Base-by-base conservation (phyloP, 2,888 invertebrate species). In the Poecilus cupreus region DNA sequence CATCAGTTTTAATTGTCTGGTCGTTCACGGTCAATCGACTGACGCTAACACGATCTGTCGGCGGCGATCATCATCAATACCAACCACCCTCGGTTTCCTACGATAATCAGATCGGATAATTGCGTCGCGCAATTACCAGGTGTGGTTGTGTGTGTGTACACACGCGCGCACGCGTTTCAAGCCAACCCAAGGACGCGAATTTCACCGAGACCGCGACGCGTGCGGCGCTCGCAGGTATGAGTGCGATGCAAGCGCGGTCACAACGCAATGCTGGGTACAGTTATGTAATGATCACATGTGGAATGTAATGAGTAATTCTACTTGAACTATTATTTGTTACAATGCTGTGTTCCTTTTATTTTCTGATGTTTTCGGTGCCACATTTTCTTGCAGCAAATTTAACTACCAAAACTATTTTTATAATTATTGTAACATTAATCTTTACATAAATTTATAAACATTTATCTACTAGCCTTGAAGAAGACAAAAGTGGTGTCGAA, bases 1-100 rank as follows among this genome's bases (percentile, higher is more conserved):
- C 80, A 80, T 77, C 32, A 72, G 72, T 79, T 75, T 77, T 82
- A 83, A 83, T 82, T 83, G 83, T 82, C 82, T 80, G 79, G 37
- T n/a, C 60, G 80, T 82, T 83, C 76, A 83, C 80, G 82, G 80
- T 81, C 82, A 60, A 80, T 68, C 64, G 76, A 78, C 76, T 32
- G 75, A 64, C 24, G 46, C 76, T 76, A 76, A 76, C 57, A 11
- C 76, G 76, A 76, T 76, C 57, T 39, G 51, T 57, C 51, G 39
- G 57, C 76, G 37, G n/a, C 20, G 51, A 10, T 37, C 46, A 22
- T 13, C 39, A 39, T 43, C 43, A 20, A 6, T n/a, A n/a, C n/a
- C n/a, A 3, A 16, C 70, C 70, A 70, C 70, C 70, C 43, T 16
- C 43, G 10, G 13, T 24, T 26, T 37, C 64, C 64, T 37, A 24